Base-by-base conservation (phyloP, 2,797 vertebrate genomes). In the Knipowitschia caucasica region DNA sequence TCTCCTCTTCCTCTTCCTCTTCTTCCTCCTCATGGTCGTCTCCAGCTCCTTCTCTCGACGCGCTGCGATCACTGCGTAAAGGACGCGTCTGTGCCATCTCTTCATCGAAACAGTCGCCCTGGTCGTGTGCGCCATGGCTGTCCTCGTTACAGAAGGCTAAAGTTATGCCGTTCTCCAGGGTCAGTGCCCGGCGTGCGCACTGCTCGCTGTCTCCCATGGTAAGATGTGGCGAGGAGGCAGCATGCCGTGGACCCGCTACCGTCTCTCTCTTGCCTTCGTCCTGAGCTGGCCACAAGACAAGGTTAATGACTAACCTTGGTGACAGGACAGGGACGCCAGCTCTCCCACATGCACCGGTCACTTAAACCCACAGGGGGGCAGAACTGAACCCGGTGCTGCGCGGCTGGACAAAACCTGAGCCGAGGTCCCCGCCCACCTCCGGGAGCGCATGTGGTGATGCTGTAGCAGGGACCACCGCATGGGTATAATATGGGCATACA, bases 291-390 rank as follows among this genome's bases (percentile, higher is more conserved):
- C 72, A 61, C 53, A 56, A 75, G 56, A 27, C 53, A 43, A 80
- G 69, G 82, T 89, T 84, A 89, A 88, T 86, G 54, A 80, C 74
- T 89, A 90, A 90, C 88, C 87, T 86, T 81, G 71, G 52, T 53
- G 60, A 47, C 47, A 43, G 67, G 33, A 34, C 12, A 45, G 40
- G 67, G 33, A 34, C 12, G 43, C 34, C 17, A 40, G 57, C 64
- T 40, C 59, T 23, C n/a, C n/a, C n/a, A n/a, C 67, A 14, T 78
- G 80, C 72, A 67, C 53, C 77, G 50, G 29, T 64, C 47, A 12
- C 53, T 74, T 75, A 45, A n/a, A 50, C 9, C 84, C 90, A 64
- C 84, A 71, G 62, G 88, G 82, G 85, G 81, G 86, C 71, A 74
- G 79, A 59, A 57, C 54, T 64, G 70, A 59, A 44, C 69, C 8